A percentile compares a stretch with the other conserved stretches of the same genome.
These are phyloP conservation scores for Neosilurus mollespiculum DNA, from an alignment of 2,797 vertebrate species.

Conservation along the genomic window DNA sequence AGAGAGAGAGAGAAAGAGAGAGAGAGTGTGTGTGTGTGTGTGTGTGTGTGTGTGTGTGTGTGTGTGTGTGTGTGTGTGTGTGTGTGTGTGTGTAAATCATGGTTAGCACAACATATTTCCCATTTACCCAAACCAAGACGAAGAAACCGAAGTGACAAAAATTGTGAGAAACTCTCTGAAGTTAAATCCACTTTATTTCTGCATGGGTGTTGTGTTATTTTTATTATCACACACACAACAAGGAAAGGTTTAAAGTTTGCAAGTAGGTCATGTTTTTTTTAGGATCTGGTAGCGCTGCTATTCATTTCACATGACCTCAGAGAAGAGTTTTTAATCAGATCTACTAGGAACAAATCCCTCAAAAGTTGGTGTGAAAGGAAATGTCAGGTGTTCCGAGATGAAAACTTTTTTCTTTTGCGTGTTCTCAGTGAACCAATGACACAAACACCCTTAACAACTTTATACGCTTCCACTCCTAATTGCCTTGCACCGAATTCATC, in stretches of 20 bases:
- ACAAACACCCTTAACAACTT: constrained; percentile 61
- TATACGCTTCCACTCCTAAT: constrained; percentile 71
- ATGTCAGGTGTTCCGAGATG: constrained; percentile 42
- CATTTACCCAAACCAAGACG: constrained; percentile 57
- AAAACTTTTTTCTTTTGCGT: constrained; percentile 37
- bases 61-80: constrained; percentile 20
- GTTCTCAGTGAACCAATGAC: constrained; percentile 65
- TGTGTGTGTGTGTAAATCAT: constrained; percentile 16
- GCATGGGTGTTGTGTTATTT: constrained; percentile 26
- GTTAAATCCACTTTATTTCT: constrained; percentile 38
- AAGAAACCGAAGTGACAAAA: constrained; percentile 10
- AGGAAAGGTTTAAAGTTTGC: constrained; percentile 39
- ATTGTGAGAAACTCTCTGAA: constrained; percentile 23
- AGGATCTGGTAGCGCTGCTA: not conserved
- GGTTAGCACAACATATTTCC: constrained; percentile 60
- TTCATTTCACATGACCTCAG: constrained; percentile 38
- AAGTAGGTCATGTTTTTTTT: constrained; percentile 47
- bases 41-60: constrained; percentile 19
- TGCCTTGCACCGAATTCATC: constrained; percentile 67
- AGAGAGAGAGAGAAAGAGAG: too few relatives aligned
- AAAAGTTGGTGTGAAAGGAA: constrained; percentile 32
- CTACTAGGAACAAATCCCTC: constrained; percentile 42
- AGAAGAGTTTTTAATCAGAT: constrained; percentile 49
- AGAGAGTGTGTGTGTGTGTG: too few relatives aligned
- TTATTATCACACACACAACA: constrained; percentile 8